A percentile compares a stretch with the other conserved stretches of the same genome.
These are phyloP conservation scores for Cactoblastis cactorum DNA, from an alignment of 2,888 invertebrate genomes.

Conservation along the genomic window DNA sequence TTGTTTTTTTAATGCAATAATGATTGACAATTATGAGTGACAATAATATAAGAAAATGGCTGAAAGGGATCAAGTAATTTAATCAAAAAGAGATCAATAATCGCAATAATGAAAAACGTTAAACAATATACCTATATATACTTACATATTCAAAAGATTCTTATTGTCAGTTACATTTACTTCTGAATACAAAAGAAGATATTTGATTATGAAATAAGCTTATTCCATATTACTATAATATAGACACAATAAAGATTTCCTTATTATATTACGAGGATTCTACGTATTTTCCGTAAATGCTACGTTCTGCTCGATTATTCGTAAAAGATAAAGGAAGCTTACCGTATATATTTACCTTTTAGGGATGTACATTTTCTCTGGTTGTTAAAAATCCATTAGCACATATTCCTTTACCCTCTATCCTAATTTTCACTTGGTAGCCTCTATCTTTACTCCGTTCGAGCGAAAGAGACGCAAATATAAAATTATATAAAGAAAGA, in stretches of 20 bases:
- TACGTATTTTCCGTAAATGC: neutral
- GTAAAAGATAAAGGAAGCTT: neutral
- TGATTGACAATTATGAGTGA: no score
- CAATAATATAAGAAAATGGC: no score
- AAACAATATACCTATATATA: no score
- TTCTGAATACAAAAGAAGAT: no score
- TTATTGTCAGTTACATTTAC: no score
- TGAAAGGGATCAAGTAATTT: no score
- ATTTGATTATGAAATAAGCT: no score
- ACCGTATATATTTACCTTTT: constrained; percentile 2
- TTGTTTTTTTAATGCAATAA: no score
- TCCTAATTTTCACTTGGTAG: constrained; percentile 16
- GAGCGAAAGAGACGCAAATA: constrained; percentile 5
- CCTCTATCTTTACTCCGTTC: constrained; percentile 7
- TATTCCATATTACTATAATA: no score
- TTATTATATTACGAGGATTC: neutral
- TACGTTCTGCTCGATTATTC: neutral
- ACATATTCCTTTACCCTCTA: constrained; percentile 18
- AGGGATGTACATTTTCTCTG: constrained; percentile 10
- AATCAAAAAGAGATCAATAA: no score
- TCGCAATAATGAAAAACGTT: no score
- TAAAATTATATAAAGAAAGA: constrained; percentile 22
- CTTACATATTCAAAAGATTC: no score
- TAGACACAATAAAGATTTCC: neutral
- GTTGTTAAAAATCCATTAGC: constrained; percentile 29